Base-by-base conservation (phyloP, 2,113 vertebrate species). In the Petrocephalus zakoni region DNA sequence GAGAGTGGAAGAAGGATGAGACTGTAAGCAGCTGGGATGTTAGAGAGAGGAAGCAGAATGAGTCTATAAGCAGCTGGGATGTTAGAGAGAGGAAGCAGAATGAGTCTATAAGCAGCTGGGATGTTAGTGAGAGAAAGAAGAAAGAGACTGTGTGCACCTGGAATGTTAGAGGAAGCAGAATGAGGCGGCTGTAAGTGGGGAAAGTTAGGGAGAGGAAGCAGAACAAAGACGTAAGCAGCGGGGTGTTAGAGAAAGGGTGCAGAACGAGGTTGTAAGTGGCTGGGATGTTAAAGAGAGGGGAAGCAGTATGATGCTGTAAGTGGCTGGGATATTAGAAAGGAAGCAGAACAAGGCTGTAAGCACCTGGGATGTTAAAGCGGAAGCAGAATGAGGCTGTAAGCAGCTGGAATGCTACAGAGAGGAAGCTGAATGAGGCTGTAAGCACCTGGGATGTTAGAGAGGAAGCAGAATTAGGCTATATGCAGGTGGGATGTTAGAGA, bases 261-360 rank as follows among this genome's bases (percentile, higher is more conserved):
- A 53, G 1, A 2, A 56, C 17, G 85, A 68, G 10, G n/a, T 19
- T 25, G 10, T 46, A 9, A 82, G 78, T 17, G 9, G 19, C 5
- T 82, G 37, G 78, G 37, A 82, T 82, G 42, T 42, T 82, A 91
- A 42, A 42, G n/a, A 25, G 58, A 64, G 21, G 87, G 46, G 84
- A 72, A 56, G 86, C 86, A 61, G 2, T 6, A 56, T 22, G 85
- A n/a, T 4, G 58, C n/a, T n/a, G 22, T 42, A 19, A 46, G 34
- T 5, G 6, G 37, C 34, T 81, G 75, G 75, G 75, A 81, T 81
- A 13, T 37, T 46, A 91, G 58, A 64, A 15, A 88, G 49, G 83
- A 68, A 68, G 86, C 83, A 52, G 2, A 6, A 49, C 8, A 85
- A 21, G 55, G 15, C 55, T 21, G 55, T 34, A 29, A 78, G 34